Evolutionary conservation across 2,797 vertebrate species (phyloP).

Genomic region (Leuciscus waleckii): DNA sequence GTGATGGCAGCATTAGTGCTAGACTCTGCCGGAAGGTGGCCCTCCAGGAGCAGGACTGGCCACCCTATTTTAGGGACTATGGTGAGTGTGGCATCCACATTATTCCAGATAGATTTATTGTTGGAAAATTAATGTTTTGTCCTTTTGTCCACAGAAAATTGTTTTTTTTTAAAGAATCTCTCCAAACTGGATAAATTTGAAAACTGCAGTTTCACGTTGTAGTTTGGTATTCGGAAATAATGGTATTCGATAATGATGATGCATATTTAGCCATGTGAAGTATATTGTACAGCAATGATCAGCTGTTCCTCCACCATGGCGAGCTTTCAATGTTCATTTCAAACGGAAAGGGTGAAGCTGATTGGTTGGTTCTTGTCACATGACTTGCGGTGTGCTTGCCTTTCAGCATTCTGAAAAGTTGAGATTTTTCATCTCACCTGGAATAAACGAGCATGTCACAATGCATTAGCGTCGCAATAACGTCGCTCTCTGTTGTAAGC

Average conservation of each 20-base stretch:
- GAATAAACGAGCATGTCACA: no score
- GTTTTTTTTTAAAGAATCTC: neutral
- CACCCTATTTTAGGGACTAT: neutral
- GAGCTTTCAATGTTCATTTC: no score
- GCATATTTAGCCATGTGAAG: neutral
- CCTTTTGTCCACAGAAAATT: neutral
- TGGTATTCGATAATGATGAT: neutral
- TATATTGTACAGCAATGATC: neutral
- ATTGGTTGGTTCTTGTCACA: no score
- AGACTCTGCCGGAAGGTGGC: neutral
- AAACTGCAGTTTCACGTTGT: neutral
- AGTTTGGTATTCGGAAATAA: neutral
- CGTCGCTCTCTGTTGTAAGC: no score
- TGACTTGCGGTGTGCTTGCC: no score
- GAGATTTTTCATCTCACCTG: no score
- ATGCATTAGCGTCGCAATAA: no score
- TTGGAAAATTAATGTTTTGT: neutral
- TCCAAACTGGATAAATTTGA: neutral
- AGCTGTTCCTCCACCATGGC: no score
- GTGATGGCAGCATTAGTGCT: neutral
- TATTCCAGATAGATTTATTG: neutral
- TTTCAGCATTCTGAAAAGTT: no score
- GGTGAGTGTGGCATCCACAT: neutral
- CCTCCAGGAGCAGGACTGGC: neutral
- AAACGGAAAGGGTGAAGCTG: no score